Evolutionary conservation across 2,113 vertebrate genomes (phyloP).

Genomic region (Procavia capensis): DNA sequence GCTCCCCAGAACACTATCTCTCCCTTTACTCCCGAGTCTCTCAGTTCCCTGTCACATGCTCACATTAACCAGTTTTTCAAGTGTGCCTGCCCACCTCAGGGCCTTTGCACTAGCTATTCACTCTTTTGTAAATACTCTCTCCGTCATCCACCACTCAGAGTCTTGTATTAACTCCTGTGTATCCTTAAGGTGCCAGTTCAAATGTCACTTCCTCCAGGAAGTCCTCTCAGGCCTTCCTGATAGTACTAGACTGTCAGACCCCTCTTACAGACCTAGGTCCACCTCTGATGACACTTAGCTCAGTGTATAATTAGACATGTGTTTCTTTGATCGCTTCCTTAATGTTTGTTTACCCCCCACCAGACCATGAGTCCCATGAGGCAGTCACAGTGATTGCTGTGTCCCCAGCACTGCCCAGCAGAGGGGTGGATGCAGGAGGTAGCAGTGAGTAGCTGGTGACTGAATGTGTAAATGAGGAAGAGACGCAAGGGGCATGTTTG

Average conservation of each 20-base stretch:
- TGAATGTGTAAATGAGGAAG: not conserved
- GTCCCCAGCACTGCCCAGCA: not conserved
- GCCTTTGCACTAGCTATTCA: not conserved
- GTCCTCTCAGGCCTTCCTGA: not conserved
- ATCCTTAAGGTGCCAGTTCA: not conserved
- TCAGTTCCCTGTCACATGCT: not conserved
- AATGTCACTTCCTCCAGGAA: conserved; percentile 17
- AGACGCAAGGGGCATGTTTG: not conserved
- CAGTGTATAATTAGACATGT: not conserved
- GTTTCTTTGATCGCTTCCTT: not conserved
- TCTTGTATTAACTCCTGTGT: not conserved
- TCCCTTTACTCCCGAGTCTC: not conserved
- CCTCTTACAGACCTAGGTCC: not conserved
- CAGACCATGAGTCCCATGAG: not conserved
- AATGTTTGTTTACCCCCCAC: not conserved
- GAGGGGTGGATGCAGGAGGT: not conserved
- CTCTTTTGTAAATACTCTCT: not conserved
- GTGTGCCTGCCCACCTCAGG: not conserved
- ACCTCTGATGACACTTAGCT: not conserved
- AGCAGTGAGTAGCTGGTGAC: not conserved
- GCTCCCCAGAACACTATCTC: not conserved
- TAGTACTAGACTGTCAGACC: not conserved
- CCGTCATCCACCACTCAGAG: not conserved
- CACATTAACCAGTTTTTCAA: not conserved
- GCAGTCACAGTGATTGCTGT: not conserved